Percentiles rank a stretch among this genome's conserved stretches.
These are phyloP conservation scores for Standfussiana lucernea DNA, from an alignment of 2,888 invertebrate species.

Conservation along the genomic window DNA sequence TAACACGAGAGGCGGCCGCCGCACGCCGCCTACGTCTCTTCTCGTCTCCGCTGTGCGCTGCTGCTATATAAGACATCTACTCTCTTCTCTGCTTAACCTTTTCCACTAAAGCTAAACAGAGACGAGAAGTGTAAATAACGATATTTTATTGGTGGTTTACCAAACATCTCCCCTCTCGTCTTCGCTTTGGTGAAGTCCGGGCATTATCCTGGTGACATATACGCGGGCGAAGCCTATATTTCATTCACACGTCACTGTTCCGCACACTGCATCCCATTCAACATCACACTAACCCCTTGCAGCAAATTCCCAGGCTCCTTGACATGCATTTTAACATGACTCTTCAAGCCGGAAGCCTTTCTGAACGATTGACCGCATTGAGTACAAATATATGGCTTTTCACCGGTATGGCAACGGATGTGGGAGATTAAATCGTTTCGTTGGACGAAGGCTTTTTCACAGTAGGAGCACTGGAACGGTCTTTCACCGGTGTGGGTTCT, in stretches of 20 bases:
- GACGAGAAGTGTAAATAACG: no score
- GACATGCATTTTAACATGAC: slow-evolving; percentile 87
- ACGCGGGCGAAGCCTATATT: neutral
- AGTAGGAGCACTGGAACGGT: slow-evolving; percentile 90
- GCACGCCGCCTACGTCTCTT: no score
- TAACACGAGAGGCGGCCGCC: no score
- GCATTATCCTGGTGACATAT: neutral
- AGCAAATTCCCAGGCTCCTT: slow-evolving; percentile 57
- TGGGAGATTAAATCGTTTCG: slow-evolving; percentile 90
- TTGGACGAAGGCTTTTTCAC: slow-evolving; percentile 91
- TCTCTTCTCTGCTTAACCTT: no score
- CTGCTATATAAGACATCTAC: no score
- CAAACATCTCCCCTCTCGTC: neutral
- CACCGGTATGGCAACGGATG: slow-evolving; percentile 90
- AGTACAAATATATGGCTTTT: slow-evolving; percentile 85
- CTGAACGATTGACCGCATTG: slow-evolving; percentile 89
- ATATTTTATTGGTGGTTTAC: no score
- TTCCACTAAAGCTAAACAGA: no score
- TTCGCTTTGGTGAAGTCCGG: neutral
- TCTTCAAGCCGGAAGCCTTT: slow-evolving; percentile 88
- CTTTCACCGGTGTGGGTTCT: slow-evolving; percentile 91
- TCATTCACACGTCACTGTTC: slow-evolving; percentile 40
- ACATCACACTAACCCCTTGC: slow-evolving; percentile 56
- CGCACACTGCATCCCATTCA: slow-evolving; percentile 57
- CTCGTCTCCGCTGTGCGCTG: no score